Evolutionary conservation across 2,797 vertebrate genomes (phyloP).

Genomic region (Tolypeutes matacus): DNA sequence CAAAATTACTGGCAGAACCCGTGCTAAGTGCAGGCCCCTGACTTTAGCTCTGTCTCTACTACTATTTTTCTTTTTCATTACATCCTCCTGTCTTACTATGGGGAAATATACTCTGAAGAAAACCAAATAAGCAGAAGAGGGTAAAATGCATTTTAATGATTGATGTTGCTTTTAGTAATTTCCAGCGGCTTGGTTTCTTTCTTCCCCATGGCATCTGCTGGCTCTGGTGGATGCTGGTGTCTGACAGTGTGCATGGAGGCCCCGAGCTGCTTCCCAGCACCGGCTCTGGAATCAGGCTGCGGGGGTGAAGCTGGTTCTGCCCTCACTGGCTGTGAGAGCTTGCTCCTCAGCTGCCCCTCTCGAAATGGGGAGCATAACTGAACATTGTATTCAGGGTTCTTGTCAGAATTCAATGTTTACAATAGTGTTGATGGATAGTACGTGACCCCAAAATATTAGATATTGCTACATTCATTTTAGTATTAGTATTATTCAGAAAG

Average conservation of each 20-base stretch:
- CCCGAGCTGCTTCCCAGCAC: background rate
- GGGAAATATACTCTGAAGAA: background rate
- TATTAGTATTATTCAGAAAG: constrained; percentile 2
- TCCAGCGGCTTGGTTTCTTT: background rate
- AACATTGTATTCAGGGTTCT: background rate
- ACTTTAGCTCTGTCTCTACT: background rate
- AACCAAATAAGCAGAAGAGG: constrained; percentile 24
- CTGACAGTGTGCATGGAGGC: accelerated
- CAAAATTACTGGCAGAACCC: background rate
- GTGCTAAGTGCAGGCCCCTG: background rate
- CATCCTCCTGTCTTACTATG: background rate
- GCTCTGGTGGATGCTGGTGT: too few species aligned
- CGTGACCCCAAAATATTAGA: background rate
- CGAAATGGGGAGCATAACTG: too few species aligned
- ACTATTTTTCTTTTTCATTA: background rate
- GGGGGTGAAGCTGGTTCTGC: background rate
- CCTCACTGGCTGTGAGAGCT: background rate
- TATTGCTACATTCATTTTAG: constrained; percentile 3
- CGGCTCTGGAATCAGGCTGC: background rate
- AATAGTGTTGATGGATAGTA: background rate
- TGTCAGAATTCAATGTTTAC: background rate
- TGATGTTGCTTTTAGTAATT: background rate
- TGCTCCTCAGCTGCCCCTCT: background rate
- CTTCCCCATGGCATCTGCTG: background rate
- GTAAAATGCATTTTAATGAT: background rate